These are phyloP conservation scores for Dipodomys merriami DNA, from an alignment of 2,113 vertebrate genomes.

Conservation along the genomic window DNA sequence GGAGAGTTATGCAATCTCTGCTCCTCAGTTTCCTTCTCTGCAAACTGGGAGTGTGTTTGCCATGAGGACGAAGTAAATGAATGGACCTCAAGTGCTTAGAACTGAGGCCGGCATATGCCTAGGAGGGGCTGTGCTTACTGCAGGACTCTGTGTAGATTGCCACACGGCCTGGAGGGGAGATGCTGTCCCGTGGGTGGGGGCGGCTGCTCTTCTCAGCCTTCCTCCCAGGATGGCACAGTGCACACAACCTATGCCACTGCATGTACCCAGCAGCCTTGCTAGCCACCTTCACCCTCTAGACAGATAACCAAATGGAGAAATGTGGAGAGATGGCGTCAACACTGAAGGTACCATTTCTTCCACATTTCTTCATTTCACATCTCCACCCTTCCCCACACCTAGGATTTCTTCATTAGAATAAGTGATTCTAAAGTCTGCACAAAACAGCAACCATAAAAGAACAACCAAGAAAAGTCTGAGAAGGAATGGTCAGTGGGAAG, in stretches of 20 bases:
- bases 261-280: fast-evolving
- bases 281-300: background rate
- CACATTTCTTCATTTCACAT: background rate
- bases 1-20: background rate
- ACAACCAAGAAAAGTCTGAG: background rate
- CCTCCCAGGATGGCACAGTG: background rate
- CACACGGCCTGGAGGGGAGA: background rate
- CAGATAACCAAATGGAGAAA: background rate
- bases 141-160: fast-evolving
- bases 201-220: background rate
- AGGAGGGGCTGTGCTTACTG: background rate
- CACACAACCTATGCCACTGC: background rate
- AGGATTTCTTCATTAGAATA: background rate
- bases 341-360: background rate
- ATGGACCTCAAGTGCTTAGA: background rate
- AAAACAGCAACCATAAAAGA: background rate
- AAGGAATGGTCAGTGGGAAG: background rate
- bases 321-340: background rate
- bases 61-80: background rate
- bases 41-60: background rate
- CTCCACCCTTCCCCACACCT: too few species aligned
- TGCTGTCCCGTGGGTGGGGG: background rate
- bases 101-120: background rate
- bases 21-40: background rate
- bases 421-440: background rate